A percentile compares a stretch with the other conserved stretches of the same genome.
These are phyloP conservation scores for Dinocampus coccinellae DNA, from an alignment of 2,888 invertebrate species.

Conservation along the genomic window DNA sequence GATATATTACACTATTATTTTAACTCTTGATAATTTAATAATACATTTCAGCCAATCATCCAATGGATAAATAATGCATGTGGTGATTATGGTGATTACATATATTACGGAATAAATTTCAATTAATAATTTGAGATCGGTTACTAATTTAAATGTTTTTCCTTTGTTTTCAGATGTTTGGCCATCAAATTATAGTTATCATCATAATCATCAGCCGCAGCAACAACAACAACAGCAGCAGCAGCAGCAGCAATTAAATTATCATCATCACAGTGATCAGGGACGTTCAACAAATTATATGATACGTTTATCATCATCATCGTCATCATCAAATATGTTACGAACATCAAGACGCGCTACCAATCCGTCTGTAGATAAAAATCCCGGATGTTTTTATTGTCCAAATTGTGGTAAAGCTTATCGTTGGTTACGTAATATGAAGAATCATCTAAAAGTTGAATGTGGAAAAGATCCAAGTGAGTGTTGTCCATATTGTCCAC, in stretches of 20 bases:
- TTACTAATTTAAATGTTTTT: constrained; percentile 42
- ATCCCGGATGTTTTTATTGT: constrained; percentile 68
- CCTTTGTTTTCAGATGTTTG: constrained; percentile 46
- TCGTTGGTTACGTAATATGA: constrained; percentile 74
- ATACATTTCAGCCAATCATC: background rate
- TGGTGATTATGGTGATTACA: constrained; percentile 15
- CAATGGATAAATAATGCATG: constrained; percentile 15
- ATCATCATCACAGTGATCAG: constrained; percentile 22
- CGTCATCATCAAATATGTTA: background rate
- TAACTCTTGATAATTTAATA: background rate
- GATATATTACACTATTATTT: background rate
- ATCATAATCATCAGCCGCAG: constrained; percentile 25
- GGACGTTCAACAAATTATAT: constrained; percentile 24
- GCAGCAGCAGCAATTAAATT: constrained; percentile 23
- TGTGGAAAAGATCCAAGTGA: constrained; percentile 74
- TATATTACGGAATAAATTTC: background rate
- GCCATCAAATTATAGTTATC: constrained; percentile 36
- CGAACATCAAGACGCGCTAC: constrained; percentile 30
- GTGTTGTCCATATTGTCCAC: constrained; percentile 72
- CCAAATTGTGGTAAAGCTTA: constrained; percentile 73
- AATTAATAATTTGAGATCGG: constrained; percentile 33
- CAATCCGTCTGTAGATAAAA: constrained; percentile 50
- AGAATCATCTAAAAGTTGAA: constrained; percentile 73
- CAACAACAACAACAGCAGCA: too few relatives aligned
- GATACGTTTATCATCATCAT: background rate